phyloP scores from a whole-genome alignment of 2,888 invertebrate genomes.

The Lycophotia porphyrea region DNA sequence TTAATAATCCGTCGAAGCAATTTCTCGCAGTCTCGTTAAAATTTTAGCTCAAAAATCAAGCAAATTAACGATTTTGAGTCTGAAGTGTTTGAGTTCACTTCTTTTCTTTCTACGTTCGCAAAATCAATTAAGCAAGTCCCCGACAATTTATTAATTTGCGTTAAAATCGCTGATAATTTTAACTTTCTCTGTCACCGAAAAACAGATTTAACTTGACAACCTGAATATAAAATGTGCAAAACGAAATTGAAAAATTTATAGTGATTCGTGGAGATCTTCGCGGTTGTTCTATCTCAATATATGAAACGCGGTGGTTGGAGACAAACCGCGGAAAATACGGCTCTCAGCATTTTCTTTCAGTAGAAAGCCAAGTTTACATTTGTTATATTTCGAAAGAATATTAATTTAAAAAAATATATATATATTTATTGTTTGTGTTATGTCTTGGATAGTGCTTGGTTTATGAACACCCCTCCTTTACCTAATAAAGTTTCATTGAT shows the following conservation, averaged over 20 bases:
- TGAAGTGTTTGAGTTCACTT: conserved; percentile 2
- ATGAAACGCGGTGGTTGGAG: conserved; percentile 21
- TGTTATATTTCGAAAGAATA: not conserved
- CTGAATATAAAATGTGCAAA: conserved; percentile 30
- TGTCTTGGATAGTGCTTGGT: no score
- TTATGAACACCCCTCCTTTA: not conserved
- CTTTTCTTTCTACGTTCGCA: no score
- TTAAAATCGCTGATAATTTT: not conserved
- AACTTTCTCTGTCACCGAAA: not conserved
- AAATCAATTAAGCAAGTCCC: not conserved
- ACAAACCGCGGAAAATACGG: conserved; percentile 12
- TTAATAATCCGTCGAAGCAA: not conserved
- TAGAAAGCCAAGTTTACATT: not conserved
- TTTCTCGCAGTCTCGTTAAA: not conserved
- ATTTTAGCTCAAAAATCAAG: not conserved
- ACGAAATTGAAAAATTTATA: conserved; percentile 45
- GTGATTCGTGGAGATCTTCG: conserved; percentile 19
- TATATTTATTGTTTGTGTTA: no score
- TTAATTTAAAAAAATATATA: not conserved
- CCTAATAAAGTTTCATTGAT: not conserved
- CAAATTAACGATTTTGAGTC: not conserved
- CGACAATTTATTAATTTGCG: not conserved
- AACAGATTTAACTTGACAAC: conserved; percentile 15
- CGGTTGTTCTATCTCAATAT: conserved; percentile 32
- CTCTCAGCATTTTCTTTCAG: not conserved